Conservation (phyloP, 2,113 vertebrate genomes). For the Prochilodus magdalenae region DNA sequence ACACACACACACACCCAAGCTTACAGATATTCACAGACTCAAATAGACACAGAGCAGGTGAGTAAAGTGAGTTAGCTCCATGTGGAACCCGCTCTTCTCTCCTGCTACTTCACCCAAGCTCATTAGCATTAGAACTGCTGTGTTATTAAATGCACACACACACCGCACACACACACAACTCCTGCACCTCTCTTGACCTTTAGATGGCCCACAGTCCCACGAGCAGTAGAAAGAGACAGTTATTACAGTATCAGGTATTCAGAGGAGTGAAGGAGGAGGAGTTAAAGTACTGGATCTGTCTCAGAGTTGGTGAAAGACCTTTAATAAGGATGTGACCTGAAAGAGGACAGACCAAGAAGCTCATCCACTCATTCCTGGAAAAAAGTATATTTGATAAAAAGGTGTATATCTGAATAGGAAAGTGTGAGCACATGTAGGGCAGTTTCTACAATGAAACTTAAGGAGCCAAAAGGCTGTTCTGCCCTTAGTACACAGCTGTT, state of each 20-base stretch:
- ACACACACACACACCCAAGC: too few relatives aligned
- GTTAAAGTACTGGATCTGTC: neutral
- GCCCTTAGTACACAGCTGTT: too few relatives aligned
- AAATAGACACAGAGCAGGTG: too few relatives aligned
- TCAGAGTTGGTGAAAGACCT: neutral
- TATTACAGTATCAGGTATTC: neutral
- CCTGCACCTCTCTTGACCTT: slow-evolving; percentile 20
- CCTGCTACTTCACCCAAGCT: too few relatives aligned
- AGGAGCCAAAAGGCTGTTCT: neutral
- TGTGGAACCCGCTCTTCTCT: too few relatives aligned
- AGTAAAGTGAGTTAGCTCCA: too few relatives aligned
- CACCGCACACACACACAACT: slow-evolving; percentile 39
- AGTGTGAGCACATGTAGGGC: neutral
- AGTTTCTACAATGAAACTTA: neutral
- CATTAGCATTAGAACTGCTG: too few relatives aligned
- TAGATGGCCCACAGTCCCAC: neutral
- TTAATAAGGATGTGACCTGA: neutral
- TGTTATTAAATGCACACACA: slow-evolving; percentile 13
- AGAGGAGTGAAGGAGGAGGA: neutral
- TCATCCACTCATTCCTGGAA: neutral
- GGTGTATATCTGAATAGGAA: neutral
- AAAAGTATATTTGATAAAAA: neutral
- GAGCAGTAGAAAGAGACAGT: neutral
- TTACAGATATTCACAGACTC: too few relatives aligned
- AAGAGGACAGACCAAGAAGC: neutral